These are phyloP conservation scores for Sinosuthora webbiana DNA, from an alignment of 2,113 vertebrate species.

Conservation along the genomic window DNA sequence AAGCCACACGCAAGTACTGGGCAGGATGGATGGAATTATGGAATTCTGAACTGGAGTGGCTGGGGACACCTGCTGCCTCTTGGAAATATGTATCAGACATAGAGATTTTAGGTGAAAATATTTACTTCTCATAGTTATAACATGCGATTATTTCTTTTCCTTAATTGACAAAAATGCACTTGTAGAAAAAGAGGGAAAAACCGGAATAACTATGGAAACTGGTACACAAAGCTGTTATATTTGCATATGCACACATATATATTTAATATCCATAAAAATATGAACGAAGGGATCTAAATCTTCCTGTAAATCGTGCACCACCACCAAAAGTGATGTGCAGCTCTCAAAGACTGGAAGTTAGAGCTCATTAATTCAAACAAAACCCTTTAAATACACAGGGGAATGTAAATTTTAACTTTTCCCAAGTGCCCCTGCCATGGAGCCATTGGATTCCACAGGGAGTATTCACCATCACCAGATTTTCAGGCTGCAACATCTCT, in stretches of 20 bases:
- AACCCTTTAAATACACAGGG: background rate
- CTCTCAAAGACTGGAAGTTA: background rate
- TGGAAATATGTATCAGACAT: rapidly evolving
- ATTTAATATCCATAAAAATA: background rate
- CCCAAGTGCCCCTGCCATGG: background rate
- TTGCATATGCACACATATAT: background rate
- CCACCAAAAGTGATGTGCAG: background rate
- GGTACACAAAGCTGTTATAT: background rate
- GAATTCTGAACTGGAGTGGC: background rate
- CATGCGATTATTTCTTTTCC: rapidly evolving
- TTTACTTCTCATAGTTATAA: background rate
- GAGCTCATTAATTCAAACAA: background rate
- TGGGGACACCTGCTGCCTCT: background rate
- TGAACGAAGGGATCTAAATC: rapidly evolving
- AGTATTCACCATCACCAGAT: background rate
- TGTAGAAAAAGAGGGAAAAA: background rate
- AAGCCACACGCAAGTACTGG: background rate
- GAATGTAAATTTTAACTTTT: background rate
- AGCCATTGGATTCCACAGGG: background rate
- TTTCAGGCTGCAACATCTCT: background rate
- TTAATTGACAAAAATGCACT: background rate
- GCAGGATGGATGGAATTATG: background rate
- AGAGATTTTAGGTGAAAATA: background rate
- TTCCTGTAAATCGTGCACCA: background rate
- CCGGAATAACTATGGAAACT: background rate